Conservation (phyloP, 2,888 invertebrate species). For the Meghimatium bilineatum region DNA sequence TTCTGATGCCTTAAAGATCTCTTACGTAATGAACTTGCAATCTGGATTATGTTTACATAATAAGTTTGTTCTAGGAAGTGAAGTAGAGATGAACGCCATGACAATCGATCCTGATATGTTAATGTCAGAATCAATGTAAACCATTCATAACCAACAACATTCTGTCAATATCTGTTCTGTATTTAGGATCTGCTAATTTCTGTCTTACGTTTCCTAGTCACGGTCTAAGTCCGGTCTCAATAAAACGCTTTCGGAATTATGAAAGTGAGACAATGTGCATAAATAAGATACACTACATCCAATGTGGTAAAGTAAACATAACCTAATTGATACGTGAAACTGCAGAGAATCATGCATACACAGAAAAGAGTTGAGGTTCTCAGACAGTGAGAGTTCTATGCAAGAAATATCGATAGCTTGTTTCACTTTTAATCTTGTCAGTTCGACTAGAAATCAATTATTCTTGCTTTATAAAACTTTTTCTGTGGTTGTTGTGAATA, state of each 20-base stretch:
- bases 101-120: too few species aligned
- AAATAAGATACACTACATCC: neutral
- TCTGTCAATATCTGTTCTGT: neutral
- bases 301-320: neutral
- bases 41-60: too few species aligned
- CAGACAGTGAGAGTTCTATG: neutral
- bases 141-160: neutral
- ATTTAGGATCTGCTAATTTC: neutral
- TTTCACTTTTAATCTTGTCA: neutral
- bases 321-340: neutral
- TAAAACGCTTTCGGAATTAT: neutral
- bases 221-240: neutral
- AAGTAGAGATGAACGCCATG: too few species aligned
- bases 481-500: neutral
- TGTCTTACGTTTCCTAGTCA: neutral
- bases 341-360: neutral
- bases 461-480: neutral
- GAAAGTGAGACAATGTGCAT: neutral
- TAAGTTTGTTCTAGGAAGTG: too few species aligned
- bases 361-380: neutral
- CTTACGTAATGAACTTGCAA: too few species aligned
- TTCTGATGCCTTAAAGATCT: too few species aligned
- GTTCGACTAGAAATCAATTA: neutral
- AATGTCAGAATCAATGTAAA: too few species aligned
- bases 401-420: neutral